Evolutionary conservation across 2,888 invertebrate genomes (phyloP).

Genomic region (Malachius bipustulatus): DNA sequence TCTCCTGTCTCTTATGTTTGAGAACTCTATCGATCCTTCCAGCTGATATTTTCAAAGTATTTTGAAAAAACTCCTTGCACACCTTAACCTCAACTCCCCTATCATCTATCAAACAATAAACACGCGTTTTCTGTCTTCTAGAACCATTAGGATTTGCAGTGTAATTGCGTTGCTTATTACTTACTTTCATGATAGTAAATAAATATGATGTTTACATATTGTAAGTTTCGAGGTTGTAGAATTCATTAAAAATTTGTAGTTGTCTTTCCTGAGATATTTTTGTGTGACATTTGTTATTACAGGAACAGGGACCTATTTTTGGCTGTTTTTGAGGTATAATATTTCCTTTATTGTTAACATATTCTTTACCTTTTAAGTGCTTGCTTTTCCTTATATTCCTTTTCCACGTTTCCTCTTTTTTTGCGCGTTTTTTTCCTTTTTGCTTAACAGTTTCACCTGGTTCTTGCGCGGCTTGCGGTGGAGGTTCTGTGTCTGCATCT

Average conservation of each 20-base stretch:
- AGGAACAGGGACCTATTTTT: neutral
- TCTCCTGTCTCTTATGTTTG: slow-evolving; percentile 1
- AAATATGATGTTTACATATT: neutral
- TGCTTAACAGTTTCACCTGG: neutral
- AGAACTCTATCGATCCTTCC: slow-evolving; percentile 9
- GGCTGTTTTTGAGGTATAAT: neutral
- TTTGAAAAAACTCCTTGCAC: slow-evolving; percentile 8
- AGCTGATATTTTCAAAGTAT: slow-evolving; percentile 8
- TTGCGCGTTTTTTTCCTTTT: neutral
- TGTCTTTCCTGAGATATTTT: neutral
- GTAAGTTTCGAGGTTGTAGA: neutral
- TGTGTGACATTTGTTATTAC: no score
- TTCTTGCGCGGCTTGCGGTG: neutral
- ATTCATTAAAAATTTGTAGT: neutral
- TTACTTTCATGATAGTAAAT: neutral
- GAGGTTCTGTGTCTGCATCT: no score
- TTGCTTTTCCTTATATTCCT: neutral
- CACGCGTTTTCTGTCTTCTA: neutral
- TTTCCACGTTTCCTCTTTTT: slow-evolving; percentile 1
- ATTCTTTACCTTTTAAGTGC: neutral
- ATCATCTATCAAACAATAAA: neutral
- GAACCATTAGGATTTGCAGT: neutral
- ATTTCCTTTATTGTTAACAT: neutral
- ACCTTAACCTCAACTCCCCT: slow-evolving; percentile 4
- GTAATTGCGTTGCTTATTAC: neutral